These are phyloP conservation scores for Hyaena hyaena DNA, from an alignment of 2,113 vertebrate species.

Conservation along the genomic window DNA sequence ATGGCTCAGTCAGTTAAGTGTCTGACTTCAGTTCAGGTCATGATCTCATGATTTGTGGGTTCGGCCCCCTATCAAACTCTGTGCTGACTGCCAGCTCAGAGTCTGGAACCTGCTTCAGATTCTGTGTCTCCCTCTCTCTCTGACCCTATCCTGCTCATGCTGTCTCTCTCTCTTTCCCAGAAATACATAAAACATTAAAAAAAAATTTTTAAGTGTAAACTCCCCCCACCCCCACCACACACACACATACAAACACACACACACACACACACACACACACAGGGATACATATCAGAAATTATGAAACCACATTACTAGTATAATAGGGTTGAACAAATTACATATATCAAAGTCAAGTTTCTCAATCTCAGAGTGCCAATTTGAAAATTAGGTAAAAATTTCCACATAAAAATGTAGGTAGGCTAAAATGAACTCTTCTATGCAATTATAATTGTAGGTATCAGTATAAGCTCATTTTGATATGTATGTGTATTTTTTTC, in stretches of 20 bases:
- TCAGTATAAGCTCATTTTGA: background rate
- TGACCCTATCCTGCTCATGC: too few species aligned
- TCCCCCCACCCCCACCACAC: background rate
- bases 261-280: background rate
- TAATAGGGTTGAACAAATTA: background rate
- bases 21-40: too few species aligned
- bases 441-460: background rate
- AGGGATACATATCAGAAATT: background rate
- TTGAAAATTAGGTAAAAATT: background rate
- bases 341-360: background rate
- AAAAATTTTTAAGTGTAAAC: background rate
- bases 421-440: background rate
- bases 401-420: background rate
- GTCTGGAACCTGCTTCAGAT: too few species aligned
- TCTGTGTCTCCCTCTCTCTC: too few species aligned
- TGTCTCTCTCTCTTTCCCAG: too few species aligned
- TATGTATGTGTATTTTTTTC: background rate
- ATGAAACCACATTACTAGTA: background rate
- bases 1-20: too few species aligned
- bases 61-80: too few species aligned
- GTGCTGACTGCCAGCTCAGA: too few species aligned
- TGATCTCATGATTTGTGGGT: too few species aligned
- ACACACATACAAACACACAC: background rate
- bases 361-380: background rate
- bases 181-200: too few species aligned